Conservation (phyloP, 2,113 vertebrate species). For the Solea senegalensis region DNA sequence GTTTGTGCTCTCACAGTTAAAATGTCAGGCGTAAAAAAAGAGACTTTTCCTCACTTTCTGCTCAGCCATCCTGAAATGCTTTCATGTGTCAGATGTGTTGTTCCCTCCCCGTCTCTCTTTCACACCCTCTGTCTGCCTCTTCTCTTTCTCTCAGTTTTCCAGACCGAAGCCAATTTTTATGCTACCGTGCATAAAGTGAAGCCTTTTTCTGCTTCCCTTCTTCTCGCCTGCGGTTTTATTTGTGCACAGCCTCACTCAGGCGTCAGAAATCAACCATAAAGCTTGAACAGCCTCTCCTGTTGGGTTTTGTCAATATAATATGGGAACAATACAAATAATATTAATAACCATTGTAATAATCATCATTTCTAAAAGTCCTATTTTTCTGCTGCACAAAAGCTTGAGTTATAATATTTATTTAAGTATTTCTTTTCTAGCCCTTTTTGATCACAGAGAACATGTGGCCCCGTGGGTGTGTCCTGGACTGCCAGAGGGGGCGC, state of each 20-base stretch:
- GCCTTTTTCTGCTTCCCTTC: no score
- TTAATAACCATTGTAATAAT: no score
- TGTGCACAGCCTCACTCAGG: not conserved
- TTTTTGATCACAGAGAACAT: slow-evolving; percentile 76
- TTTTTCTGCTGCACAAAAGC: no score
- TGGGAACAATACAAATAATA: no score
- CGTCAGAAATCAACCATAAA: no score
- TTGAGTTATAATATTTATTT: no score
- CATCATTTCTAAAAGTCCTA: no score
- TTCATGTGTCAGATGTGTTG: slow-evolving; percentile 1
- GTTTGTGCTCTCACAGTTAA: not conserved
- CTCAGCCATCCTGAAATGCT: not conserved
- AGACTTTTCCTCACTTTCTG: not conserved
- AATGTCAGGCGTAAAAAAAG: not conserved
- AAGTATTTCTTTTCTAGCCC: slow-evolving; percentile 29
- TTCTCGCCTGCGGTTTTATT: not conserved
- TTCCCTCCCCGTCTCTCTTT: not conserved
- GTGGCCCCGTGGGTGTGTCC: slow-evolving; percentile 61
- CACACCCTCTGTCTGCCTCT: not conserved
- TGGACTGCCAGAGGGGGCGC: slow-evolving; percentile 71
- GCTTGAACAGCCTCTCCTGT: no score
- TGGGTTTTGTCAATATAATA: no score
- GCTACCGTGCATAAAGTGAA: no score
- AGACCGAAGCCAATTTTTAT: not conserved
- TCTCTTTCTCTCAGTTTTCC: not conserved